phyloP scores from a whole-genome alignment of 2,113 vertebrate genomes.

The Pseudopodoces humilis region DNA sequence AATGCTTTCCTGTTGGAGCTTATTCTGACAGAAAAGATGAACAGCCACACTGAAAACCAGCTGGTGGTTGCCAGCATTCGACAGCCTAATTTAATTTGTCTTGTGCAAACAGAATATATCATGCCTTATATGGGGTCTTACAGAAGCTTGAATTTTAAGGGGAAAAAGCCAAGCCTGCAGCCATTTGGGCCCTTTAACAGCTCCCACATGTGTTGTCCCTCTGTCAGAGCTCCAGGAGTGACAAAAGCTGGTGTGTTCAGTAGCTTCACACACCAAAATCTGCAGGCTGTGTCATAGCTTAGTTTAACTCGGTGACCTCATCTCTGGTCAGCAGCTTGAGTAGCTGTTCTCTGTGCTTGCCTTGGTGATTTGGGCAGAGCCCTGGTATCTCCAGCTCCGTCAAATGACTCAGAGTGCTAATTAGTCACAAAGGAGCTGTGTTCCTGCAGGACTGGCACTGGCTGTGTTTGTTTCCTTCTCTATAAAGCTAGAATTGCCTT shows the following conservation, averaged over 20 bases:
- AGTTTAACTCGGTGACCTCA: conserved; percentile 1
- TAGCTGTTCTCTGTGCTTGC: not conserved
- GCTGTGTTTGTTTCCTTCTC: not conserved
- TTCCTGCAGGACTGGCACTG: not conserved
- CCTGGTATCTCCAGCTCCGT: conserved; percentile 13
- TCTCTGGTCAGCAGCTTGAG: not conserved
- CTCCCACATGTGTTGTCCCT: not conserved
- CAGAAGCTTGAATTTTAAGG: not conserved
- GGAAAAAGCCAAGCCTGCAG: not conserved
- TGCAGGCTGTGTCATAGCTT: not conserved
- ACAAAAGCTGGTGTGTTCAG: not conserved
- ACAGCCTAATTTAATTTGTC: not conserved
- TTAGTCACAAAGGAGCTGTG: conserved; percentile 11
- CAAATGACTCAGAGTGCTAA: not conserved
- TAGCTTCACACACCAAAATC: not conserved
- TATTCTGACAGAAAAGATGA: not conserved
- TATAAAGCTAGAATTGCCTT: not conserved
- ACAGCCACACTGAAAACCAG: not conserved
- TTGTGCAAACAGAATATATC: not conserved
- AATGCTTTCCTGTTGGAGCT: not conserved
- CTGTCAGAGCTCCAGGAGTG: not conserved
- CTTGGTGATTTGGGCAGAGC: not conserved
- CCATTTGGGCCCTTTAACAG: not conserved
- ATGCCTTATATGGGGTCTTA: not conserved
- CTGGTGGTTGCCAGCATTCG: not conserved